Evolutionary conservation across 2,888 invertebrate genomes (phyloP), one percentile per base, ranked within the genome.

Genomic region (Tetramorium bicarinatum): DNA sequence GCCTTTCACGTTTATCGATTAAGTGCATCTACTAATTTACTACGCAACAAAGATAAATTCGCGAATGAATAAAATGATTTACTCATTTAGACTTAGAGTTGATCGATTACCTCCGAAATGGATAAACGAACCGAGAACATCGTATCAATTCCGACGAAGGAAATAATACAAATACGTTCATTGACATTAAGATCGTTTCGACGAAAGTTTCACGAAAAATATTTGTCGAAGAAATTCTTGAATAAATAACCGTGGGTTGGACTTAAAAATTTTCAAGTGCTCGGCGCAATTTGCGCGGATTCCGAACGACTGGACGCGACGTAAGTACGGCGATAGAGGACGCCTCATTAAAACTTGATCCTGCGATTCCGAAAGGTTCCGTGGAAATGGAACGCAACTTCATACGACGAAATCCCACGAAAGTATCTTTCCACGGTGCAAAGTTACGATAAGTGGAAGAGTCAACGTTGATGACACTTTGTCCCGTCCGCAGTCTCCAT

Each of bases 301-400:
- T 38, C 2, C 72, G 11, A 44, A 38, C 29, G 52, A 77, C 56
- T 44, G 72, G 59, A 80, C 72, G 47, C n/a, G 38, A 71, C 25
- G 47, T 61, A 61, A 72, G 71, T 61, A 66, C 79, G 25, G 67
- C 75, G 77, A 86, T 86, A 79, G 77, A 79, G 47, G 59, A 81
- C 56, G 76, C 52, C 71, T 81, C 85, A 62, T 87, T 86, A 85
- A 87, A 84, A 64, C 84, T 79, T 87, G 85, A 85, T 79, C 84
- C 64, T 15, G 29, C 62, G 75, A 66, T 74, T 76, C n/a, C 47
- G 52, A 82, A 82, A 34, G 64, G 34, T 64, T 52, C 56, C 54
- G 56, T 49, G 71, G 62, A 77, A 72, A 72, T 62, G 61, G 34
- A 64, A 77, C 54, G 72, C 52, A 41, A 72, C 38, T 34, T 67